phyloP scores from a whole-genome alignment of 30 jellyfish, hydroid and myxozoan species.

The Hydractinia symbiolongicarpus region DNA sequence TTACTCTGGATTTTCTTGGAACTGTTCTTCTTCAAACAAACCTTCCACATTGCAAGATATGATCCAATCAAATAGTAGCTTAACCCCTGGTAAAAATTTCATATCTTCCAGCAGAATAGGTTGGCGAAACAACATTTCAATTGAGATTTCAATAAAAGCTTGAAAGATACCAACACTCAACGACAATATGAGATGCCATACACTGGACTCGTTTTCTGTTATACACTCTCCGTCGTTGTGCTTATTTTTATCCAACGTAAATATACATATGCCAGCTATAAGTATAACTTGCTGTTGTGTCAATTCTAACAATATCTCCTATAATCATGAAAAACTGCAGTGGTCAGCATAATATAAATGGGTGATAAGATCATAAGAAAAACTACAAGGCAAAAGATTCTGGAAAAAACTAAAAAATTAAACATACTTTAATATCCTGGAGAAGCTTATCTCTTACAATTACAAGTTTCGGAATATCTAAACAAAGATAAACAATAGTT shows the following conservation, averaged over 20 bases:
- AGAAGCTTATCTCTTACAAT: constrained; percentile 49
- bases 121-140: constrained; percentile 3
- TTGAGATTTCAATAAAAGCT: neutral
- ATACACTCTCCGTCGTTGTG: constrained; percentile 8
- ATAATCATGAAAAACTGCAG: neutral
- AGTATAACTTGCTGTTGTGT: constrained; percentile 11
- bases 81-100: constrained; percentile 61
- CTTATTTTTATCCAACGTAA: neutral
- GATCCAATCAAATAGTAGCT: constrained; percentile 62
- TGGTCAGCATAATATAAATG: neutral
- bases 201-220: constrained; percentile 15
- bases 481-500: neutral
- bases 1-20: constrained; percentile 45
- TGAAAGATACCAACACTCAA: constrained; percentile 21
- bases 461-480: neutral
- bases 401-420: neutral
- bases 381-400: no score
- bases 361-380: no score
- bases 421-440: constrained; percentile 59
- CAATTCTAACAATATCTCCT: constrained; percentile 17
- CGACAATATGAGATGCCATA: constrained; percentile 21
- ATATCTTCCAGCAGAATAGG: constrained; percentile 1
- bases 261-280: constrained; percentile 16
- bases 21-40: constrained; percentile 39
- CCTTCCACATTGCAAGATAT: constrained; percentile 47